Percentiles rank a stretch among this genome's conserved stretches.
Evolutionary conservation across 2,113 vertebrate species (phyloP).

Genomic region (Xiphophorus hellerii): DNA sequence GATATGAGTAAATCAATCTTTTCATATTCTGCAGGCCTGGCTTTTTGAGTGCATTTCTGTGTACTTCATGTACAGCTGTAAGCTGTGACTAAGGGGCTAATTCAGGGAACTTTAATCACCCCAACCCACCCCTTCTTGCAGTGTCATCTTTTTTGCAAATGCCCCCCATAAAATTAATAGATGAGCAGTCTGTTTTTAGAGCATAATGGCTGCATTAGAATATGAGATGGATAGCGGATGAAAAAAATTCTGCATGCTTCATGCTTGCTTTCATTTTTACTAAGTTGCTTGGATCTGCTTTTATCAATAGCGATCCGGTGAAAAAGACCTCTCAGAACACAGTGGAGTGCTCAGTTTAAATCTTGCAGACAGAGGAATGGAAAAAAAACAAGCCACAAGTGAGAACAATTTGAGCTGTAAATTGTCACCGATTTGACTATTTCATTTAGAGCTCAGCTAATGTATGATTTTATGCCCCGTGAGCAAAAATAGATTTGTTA

Average conservation of each 20-base stretch:
- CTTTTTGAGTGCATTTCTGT: constrained; percentile 71
- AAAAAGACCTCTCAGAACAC: constrained; percentile 56
- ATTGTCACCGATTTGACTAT: constrained; percentile 33
- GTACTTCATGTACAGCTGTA: constrained; percentile 58
- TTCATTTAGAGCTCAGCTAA: constrained; percentile 48
- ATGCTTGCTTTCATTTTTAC: constrained; percentile 48
- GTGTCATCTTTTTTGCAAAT: constrained; percentile 70
- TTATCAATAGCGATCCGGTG: constrained; percentile 46
- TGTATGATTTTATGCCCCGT: constrained; percentile 42
- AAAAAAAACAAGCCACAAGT: constrained; percentile 35
- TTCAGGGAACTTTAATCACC: constrained; percentile 71
- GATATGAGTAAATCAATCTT: constrained; percentile 67
- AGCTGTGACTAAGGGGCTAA: constrained; percentile 65
- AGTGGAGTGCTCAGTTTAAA: constrained; percentile 59
- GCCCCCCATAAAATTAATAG: constrained; percentile 69
- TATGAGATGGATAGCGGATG: constrained; percentile 68
- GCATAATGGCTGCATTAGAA: constrained; percentile 74
- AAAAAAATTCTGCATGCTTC: constrained; percentile 59
- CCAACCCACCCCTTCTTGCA: constrained; percentile 50
- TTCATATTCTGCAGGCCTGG: constrained; percentile 52
- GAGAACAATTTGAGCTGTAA: constrained; percentile 46
- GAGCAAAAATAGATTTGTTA: constrained; percentile 58
- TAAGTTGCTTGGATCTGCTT: constrained; percentile 51
- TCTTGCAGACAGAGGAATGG: constrained; percentile 39
- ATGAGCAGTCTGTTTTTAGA: constrained; percentile 71